These are phyloP conservation scores for Rhabdomys pumilio DNA, from an alignment of 2,797 vertebrate genomes.

Conservation along the genomic window DNA sequence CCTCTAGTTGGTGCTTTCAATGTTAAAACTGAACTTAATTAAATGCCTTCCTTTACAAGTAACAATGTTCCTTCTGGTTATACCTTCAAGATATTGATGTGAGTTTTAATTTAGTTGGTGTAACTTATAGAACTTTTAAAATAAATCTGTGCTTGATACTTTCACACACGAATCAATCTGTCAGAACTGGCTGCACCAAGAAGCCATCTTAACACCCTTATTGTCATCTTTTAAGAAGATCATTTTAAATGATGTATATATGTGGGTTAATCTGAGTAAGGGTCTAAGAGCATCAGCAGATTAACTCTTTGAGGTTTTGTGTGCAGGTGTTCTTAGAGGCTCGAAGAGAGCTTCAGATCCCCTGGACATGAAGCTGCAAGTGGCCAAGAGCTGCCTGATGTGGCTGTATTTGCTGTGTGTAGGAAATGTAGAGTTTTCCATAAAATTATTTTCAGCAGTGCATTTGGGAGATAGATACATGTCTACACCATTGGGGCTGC, in stretches of 20 bases:
- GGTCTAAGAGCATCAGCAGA: no score
- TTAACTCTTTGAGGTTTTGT: no score
- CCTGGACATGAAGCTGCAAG: background rate
- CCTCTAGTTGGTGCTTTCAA: constrained; percentile 37
- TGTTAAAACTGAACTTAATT: constrained; percentile 69
- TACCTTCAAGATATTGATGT: constrained; percentile 27
- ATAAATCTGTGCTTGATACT: constrained; percentile 40
- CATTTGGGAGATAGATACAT: background rate
- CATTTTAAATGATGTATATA: background rate
- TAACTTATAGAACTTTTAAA: background rate
- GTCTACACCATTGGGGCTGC: background rate
- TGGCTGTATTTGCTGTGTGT: background rate
- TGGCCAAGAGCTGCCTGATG: background rate
- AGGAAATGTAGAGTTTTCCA: background rate
- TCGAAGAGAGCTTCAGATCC: background rate
- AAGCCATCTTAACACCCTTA: background rate
- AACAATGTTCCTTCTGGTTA: background rate
- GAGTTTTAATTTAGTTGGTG: constrained; percentile 62
- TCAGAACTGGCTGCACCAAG: background rate
- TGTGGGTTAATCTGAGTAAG: background rate
- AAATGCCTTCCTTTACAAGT: constrained; percentile 54
- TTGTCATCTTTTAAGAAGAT: background rate
- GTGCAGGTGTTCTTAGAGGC: background rate
- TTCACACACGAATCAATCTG: background rate
- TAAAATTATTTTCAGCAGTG: background rate